These are phyloP conservation scores for Gouania willdenowi DNA, from an alignment of 2,797 vertebrate species.

Conservation along the genomic window DNA sequence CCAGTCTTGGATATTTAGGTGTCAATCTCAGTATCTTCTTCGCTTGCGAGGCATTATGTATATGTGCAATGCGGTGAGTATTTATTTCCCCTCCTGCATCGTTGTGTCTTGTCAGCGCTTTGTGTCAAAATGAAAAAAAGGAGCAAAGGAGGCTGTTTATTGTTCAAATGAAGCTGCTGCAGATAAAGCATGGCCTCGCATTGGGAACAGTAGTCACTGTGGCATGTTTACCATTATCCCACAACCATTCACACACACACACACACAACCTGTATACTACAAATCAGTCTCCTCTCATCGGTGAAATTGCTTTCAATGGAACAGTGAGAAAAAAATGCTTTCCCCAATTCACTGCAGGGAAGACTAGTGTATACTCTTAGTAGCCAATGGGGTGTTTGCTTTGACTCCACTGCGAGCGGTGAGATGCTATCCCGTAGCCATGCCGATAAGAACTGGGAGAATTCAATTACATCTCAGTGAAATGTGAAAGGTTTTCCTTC, in stretches of 20 bases:
- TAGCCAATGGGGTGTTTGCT: slow-evolving; percentile 15
- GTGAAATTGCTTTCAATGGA: slow-evolving; percentile 57
- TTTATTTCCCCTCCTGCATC: slow-evolving; percentile 18
- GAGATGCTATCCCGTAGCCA: slow-evolving; percentile 26
- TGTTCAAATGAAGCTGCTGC: slow-evolving; percentile 8
- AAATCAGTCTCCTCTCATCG: slow-evolving; percentile 45
- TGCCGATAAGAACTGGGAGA: slow-evolving; percentile 19
- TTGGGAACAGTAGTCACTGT: slow-evolving; percentile 28
- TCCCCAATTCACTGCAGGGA: slow-evolving; percentile 16
- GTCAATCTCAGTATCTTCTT: too few relatives aligned
- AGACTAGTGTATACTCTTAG: slow-evolving; percentile 10
- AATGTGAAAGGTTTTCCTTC: slow-evolving; percentile 44
- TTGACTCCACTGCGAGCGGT: slow-evolving; percentile 17
- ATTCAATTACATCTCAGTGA: slow-evolving; percentile 53
- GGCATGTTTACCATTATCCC: slow-evolving; percentile 38
- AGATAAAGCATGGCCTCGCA: slow-evolving; percentile 24
- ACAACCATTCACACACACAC: slow-evolving; percentile 16
- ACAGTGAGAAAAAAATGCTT: slow-evolving; percentile 14
- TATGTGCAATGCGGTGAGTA: slow-evolving; percentile 27
- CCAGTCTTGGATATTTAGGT: too few relatives aligned
- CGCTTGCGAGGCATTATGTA: too few relatives aligned
- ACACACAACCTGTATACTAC: slow-evolving; percentile 7
- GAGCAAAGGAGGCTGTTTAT: slow-evolving; percentile 24
- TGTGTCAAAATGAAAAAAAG: slow-evolving; percentile 4
- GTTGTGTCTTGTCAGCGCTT: slow-evolving; percentile 27